phyloP scores from a whole-genome alignment of 2,888 invertebrate genomes.

The Monopis laevigella region DNA sequence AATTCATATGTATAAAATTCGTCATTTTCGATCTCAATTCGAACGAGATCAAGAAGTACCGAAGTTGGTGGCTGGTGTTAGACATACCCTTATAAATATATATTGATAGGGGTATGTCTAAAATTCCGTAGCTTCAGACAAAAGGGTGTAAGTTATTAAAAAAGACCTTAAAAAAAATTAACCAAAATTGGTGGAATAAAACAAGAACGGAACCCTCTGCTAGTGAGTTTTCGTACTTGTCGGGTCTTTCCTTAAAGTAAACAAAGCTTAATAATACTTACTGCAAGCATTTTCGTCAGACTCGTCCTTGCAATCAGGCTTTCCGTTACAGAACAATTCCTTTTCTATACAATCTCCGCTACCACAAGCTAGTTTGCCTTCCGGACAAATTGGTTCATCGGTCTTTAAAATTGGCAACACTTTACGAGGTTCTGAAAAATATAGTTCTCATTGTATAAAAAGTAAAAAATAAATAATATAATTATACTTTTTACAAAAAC shows the following conservation, averaged over 20 bases:
- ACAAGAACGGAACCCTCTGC: too few species aligned
- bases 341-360: constrained; percentile 92
- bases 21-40: too few species aligned
- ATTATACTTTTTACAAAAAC: not conserved
- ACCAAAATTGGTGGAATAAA: too few species aligned
- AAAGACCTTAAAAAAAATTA: too few species aligned
- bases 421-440: constrained; percentile 84
- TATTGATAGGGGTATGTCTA: too few species aligned
- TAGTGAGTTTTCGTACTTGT: too few species aligned
- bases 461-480: not conserved
- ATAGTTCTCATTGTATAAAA: not conserved
- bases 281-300: constrained; percentile 96
- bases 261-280: constrained; percentile 64
- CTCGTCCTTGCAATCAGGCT: constrained; percentile 92
- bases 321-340: constrained; percentile 92
- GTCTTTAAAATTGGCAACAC: constrained; percentile 89
- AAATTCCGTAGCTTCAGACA: too few species aligned
- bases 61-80: too few species aligned
- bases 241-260: not conserved
- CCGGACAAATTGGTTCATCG: constrained; percentile 91
- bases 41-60: too few species aligned
- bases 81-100: too few species aligned
- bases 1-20: too few species aligned
- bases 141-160: too few species aligned
- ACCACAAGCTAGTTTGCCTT: constrained; percentile 90